Evolutionary conservation across 2,113 vertebrate species (phyloP), one percentile per base, ranked within the genome.

Genomic region (Elanus axillaris): DNA sequence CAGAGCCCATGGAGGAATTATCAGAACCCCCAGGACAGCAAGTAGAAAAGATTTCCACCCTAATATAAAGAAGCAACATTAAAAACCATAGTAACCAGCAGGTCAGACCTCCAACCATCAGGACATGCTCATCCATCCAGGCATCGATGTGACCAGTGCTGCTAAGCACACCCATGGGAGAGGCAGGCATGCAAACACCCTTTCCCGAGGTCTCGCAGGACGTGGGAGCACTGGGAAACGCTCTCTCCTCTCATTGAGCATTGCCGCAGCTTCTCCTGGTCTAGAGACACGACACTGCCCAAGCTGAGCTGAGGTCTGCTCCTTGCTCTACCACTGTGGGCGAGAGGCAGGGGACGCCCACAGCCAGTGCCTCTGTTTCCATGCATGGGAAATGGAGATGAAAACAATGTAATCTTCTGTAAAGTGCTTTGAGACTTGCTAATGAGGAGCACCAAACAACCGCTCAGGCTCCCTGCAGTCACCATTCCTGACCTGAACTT

Each of bases 381-480:
- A 67, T 0, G 0, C 11, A 2, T 0, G 22, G 43, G 40, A 79
- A 56, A 73, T 1, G 10, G 32, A 38, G 52, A 73, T 26, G 42
- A 52, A 38, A 42, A 14, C 55, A 40, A 27, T 1, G 1, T 4
- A 6, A 1, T 20, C 52, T 29, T 62, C 6, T 40, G 7, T 29
- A 25, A 79, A 25, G 25, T 63, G 60, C 60, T 86, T 42, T 80
- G 40, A 76, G 69, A 31, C 13, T 31, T 32, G 10, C 34, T 77
- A 25, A 2, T 4, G 36, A 59, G 40, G 47, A 89, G 32, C 12
- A 23, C 27, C 82, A 67, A 29, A 22, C 20, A 56, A 36, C 17
- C 1, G 2, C 36, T 14, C 1, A 5, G 19, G 43, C 8, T 91
- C 31, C 55, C 38, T 43, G 34, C 40, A 78, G 85, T 59, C 67